Evolutionary conservation across 1,140 invertebrate genomes (phyloP), one percentile per base, ranked within the genome.

Genomic region (Drosophila rufa): DNA sequence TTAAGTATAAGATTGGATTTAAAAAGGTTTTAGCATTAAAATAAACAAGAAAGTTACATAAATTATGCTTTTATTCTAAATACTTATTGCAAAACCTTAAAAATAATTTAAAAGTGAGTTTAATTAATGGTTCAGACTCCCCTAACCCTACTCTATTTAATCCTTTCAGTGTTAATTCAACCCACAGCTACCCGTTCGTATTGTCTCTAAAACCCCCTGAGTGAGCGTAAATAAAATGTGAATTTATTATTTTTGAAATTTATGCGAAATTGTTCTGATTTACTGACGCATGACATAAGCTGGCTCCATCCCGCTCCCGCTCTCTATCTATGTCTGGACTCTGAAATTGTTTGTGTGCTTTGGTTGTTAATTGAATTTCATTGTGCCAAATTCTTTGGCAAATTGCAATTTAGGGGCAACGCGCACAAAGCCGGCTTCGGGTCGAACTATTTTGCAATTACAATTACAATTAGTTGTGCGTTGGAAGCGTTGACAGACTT

Each of bases 321-420:
- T 17, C 17, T 7, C 14, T 27, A 42, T 48, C 8, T 56, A 5
- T 25, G 30, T 65, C 59, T 30, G 27, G n/a, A 12, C 40, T 73
- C 73, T 33, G 15, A 6, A 25, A 42, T 40, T 65, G 30, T 47
- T 19, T 53, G 46, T 25, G 14, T 17, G n/a, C 36, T 53, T 67
- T 73, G 56, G 33, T 57, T 82, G 57, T 73, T 84, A 85, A 85
- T 85, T 78, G 64, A 74, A 79, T 85, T 79, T 65, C 25, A 79
- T 85, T 85, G 53, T 69, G 51, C 58, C 25, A 80, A 82, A 87
- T 87, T 87, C 83, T 67, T 87, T 62, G 7, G 60, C 30, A 86
- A 86, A 86, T 83, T 86, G 78, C 80, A 82, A 77, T 80, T 77
- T 59, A 70, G 82, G 33, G 51, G 55, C 43, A 38, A 22, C 17